Evolutionary conservation across 2,797 vertebrate genomes (phyloP), one percentile per base, ranked within the genome.

Genomic region (Diplodus puntazzo): DNA sequence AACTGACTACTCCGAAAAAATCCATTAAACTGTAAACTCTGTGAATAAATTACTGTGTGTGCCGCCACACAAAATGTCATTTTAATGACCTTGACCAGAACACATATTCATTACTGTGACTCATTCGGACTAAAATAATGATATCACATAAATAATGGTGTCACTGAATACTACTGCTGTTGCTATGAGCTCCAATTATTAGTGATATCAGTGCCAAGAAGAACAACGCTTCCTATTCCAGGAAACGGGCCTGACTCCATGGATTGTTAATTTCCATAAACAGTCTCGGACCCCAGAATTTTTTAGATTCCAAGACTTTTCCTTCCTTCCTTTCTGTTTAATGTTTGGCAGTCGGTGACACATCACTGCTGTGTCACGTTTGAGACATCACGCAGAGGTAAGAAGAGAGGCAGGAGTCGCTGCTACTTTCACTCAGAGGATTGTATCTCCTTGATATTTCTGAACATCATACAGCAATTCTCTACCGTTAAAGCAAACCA

Each of bases 231-330:
- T 93, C 88, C 91, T 90, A 88, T 92, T 89, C 89, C 91, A 94
- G 93, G 91, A 95, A 94, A 85, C 89, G 70, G 78, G 85, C 82
- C 76, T 2, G 84, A 87, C 86, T 89, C 84, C 73, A 68, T 48
- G 87, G 90, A 94, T 90, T 88, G 89, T 88, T 88, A 49, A 90
- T 93, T 95, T 95, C 92, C 94, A 94, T 95, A 94, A 94, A 95
- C 94, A 94, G 73, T 88, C 87, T 93, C 87, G 43, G 70, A 89
- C 71, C 71, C 77, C 59, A 68, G 87, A 90, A 95, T 95, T 88
- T 91, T 89, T 92, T 58, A 78, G 88, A 94, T 95, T 95, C 94
- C 93, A 84, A 69, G 77, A 91, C 89, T 88, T 89, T 92, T 92
- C 91, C 92, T 94, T 94, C 92, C 92, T 92, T 93, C 92, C 81